Evolutionary conservation across 2,888 invertebrate genomes (phyloP), one percentile per base, ranked within the genome.

Genomic region (Phania funesta): DNA sequence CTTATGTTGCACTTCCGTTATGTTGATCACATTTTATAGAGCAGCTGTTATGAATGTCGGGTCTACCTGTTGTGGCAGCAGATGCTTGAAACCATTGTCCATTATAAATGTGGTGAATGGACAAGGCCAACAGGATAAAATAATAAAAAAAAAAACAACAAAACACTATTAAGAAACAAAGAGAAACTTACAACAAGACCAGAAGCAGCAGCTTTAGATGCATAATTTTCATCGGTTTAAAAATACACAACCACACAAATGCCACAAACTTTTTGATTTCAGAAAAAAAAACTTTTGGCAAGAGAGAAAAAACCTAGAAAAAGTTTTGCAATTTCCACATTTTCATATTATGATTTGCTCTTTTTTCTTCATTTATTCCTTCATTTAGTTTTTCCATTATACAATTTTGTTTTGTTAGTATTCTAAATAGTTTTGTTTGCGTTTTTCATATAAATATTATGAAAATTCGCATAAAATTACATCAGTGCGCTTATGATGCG

Each of bases 21-120:
- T 84, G 87, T 83, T 86, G 87, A 85, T 86, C 86, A 84, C 85
- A 76, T 83, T 84, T 86, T 83, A 68, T 73, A 38, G 48, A 76
- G 83, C 83, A 84, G 83, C 77, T 83, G 83, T 56, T 84, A 56
- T 70, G 73, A 80, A 78, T 80, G 70, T 80, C 70, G 80, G 75
- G 82, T 83, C 67, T 84, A 84, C 85, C 83, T 84, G 82, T 77
- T 68, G 80, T 68, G 80, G 64, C 79, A 73, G 60, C 82, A 80
- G 77, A 68, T 82, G 81, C 62, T 68, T 20, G 13, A 64, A 50
- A 68, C 74, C 77, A 58, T 56, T 35, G 77, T 64, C 64, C 77
- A 77, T 77, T 77, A 77, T 62, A 62, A 77, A 77, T 77, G 73
- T 67, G 68, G 67, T 56, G 68, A 74, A 77, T 73, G 77, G 81